Evolutionary conservation across 2,113 vertebrate species (phyloP), one percentile per base, ranked within the genome.

Genomic region (Crypturellus undulatus): DNA sequence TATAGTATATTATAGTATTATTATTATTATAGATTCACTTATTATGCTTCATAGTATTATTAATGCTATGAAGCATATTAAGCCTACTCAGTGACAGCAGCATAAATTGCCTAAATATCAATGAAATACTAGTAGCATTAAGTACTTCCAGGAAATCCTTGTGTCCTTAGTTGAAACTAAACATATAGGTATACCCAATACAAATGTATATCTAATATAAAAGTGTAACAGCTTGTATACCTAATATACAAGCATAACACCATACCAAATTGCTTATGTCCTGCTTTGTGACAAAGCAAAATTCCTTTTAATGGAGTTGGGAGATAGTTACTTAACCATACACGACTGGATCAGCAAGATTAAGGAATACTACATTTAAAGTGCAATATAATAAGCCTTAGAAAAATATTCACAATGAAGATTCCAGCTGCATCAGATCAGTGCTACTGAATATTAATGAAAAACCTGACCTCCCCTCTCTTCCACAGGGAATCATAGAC

Each of bases 271-370:
- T 5, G 47, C 19, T 40, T 7, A 17, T 3, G 4, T 45, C 14
- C 43, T 26, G 21, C 69, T 69, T 43, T 36, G 12, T 16, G 42
- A 8, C 26, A 14, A 49, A 69, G n/a, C 14, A 79, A 84, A 58
- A 8, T 32, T 52, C 18, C n/a, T 3, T n/a, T 62, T 45, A 62
- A 79, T 9, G 56, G 2, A 88, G 5, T 68, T 51, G 64, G 24
- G 4, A 58, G 0, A 30, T 0, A 71, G 22, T 4, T 38, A 76
- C 32, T 64, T 59, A 54, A 40, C 40, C 20, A 26, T 0, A 1
- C 25, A 43, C 21, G 11, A 63, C 9, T 24, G 10, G 40, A 87
- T 68, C 19, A 79, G n/a, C 12, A 91, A 73, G 13, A 70, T 21
- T 6, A 87, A 70, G 13, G 9, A 54, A 70, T 73, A 62, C 4